Percentiles rank a stretch among this genome's conserved stretches.
Evolutionary conservation across 2,113 vertebrate genomes (phyloP).

Genomic region (Spea bombifrons): DNA sequence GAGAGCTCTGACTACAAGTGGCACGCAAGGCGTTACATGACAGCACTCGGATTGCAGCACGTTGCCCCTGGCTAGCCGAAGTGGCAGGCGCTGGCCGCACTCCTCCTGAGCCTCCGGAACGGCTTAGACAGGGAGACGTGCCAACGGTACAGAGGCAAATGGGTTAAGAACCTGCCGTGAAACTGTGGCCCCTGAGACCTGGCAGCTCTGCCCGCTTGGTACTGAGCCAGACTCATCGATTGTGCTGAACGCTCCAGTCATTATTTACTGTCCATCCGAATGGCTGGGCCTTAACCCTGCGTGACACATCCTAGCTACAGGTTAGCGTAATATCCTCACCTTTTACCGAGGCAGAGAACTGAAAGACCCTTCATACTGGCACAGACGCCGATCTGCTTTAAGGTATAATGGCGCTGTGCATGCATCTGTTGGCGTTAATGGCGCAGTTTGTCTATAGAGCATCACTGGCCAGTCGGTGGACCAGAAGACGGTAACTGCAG

Average conservation of each 20-base stretch:
- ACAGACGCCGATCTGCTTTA: too few species aligned
- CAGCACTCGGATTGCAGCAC: neutral
- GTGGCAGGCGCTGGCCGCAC: neutral
- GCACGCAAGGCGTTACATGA: neutral
- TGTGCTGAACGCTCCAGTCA: conserved; percentile 77
- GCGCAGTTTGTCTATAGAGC: too few species aligned
- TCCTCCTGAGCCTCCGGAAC: neutral
- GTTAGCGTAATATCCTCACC: conserved; percentile 55
- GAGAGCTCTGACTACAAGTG: neutral
- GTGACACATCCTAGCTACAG: conserved; percentile 26
- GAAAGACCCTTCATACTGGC: too few species aligned
- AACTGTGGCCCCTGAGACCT: conserved; percentile 23
- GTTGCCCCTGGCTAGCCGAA: neutral
- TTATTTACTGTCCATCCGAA: conserved; percentile 78
- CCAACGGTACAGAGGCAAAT: conserved; percentile 55
- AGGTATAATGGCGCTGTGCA: too few species aligned
- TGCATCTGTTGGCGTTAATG: too few species aligned
- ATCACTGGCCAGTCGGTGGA: too few species aligned
- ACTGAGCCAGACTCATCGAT: conserved; percentile 74
- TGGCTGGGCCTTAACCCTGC: conserved; percentile 25
- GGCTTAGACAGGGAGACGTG: neutral
- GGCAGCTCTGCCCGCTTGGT: conserved; percentile 38
- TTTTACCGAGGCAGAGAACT: too few species aligned
- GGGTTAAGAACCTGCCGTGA: conserved; percentile 67
- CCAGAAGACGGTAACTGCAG: too few species aligned